Conservation (phyloP, 2,888 invertebrate species). For the Epinotia bilunana region DNA sequence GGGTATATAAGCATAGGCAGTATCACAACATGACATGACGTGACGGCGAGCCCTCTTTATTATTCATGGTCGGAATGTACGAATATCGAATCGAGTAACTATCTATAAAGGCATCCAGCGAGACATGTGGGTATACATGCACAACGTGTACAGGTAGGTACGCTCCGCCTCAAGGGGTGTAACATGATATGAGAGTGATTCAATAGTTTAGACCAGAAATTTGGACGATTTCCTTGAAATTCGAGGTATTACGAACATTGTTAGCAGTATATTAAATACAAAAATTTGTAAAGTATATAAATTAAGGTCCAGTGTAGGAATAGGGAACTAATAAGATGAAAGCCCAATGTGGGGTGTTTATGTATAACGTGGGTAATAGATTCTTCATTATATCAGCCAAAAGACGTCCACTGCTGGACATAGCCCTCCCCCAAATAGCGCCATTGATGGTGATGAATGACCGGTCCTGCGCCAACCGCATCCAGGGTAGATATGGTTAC, state of each 20-base stretch:
- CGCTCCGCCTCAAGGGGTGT: neutral
- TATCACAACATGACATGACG: conserved; percentile 1
- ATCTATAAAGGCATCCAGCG: neutral
- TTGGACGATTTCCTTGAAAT: neutral
- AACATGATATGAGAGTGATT: neutral
- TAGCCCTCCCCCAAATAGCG: too few species aligned
- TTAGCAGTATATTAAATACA: too few species aligned
- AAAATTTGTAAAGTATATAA: neutral
- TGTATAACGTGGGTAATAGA: too few species aligned
- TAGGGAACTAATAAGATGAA: too few species aligned
- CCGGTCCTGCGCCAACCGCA: too few species aligned
- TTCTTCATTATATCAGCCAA: too few species aligned
- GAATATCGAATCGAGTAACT: neutral
- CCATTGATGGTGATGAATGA: too few species aligned
- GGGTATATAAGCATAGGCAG: neutral
- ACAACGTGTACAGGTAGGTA: neutral
- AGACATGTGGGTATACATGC: neutral
- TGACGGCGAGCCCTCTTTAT: neutral
- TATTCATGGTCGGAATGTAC: neutral
- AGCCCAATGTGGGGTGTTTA: too few species aligned
- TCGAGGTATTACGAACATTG: neutral
- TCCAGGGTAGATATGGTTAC: too few species aligned
- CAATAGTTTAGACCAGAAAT: neutral
- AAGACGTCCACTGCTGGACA: too few species aligned
- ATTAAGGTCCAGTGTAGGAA: neutral